A percentile compares a stretch with the other conserved stretches of the same genome.
These are phyloP conservation scores for Catocala fraxini DNA, from an alignment of 2,888 invertebrate species.

Conservation along the genomic window DNA sequence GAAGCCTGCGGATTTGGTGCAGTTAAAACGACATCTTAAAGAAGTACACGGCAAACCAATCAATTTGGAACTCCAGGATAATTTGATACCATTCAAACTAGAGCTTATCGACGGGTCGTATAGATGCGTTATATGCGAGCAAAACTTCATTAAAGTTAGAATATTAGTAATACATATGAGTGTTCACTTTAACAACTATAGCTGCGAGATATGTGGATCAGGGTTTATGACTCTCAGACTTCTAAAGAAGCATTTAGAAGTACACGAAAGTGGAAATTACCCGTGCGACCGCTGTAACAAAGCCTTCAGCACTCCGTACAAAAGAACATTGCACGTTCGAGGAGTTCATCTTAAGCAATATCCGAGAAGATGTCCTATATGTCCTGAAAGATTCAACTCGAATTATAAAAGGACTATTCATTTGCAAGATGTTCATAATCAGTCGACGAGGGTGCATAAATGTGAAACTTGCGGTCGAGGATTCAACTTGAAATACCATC, in stretches of 20 bases:
- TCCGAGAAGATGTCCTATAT: slow-evolving; percentile 78
- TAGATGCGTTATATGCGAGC: slow-evolving; percentile 76
- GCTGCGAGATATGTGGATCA: slow-evolving; percentile 81
- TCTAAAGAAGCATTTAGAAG: slow-evolving; percentile 80
- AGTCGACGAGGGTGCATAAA: slow-evolving; percentile 79
- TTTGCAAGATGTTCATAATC: slow-evolving; percentile 80
- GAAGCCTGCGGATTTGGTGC: slow-evolving; percentile 59
- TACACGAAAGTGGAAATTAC: slow-evolving; percentile 79
- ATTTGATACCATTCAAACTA: slow-evolving; percentile 79
- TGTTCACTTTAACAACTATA: slow-evolving; percentile 82
- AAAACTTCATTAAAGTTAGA: slow-evolving; percentile 77
- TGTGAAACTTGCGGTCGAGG: slow-evolving; percentile 80
- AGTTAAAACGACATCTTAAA: slow-evolving; percentile 75
- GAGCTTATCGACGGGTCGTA: slow-evolving; percentile 66
- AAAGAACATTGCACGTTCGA: slow-evolving; percentile 73
- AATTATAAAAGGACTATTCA: slow-evolving; percentile 82
- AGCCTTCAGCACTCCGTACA: slow-evolving; percentile 77
- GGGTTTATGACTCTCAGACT: slow-evolving; percentile 81
- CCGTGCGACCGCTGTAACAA: slow-evolving; percentile 79
- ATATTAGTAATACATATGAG: slow-evolving; percentile 83
- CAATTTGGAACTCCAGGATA: slow-evolving; percentile 76
- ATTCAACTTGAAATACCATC: slow-evolving; percentile 79
- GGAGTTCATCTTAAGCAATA: slow-evolving; percentile 80
- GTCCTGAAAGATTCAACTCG: slow-evolving; percentile 81
- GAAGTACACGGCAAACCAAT: slow-evolving; percentile 70